Base-by-base conservation (phyloP, 2,113 vertebrate species). In the Vimba vimba region DNA sequence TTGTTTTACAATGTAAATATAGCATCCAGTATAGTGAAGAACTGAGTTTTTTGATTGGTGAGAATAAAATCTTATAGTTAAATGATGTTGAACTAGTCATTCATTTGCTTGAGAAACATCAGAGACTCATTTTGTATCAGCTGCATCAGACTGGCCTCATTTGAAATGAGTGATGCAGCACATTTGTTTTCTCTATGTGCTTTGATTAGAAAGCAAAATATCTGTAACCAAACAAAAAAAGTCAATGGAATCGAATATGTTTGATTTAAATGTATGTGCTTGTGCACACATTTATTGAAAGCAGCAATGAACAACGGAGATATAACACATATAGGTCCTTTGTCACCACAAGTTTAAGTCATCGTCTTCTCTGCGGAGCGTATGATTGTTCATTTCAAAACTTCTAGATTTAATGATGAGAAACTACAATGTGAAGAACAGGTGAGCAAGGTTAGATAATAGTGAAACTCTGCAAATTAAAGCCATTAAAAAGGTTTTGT, bases 371-470 rank as follows among this genome's bases (percentile, higher is more conserved):
- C 75, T 79, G 68, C 33, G 30, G 71, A 80, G 69, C 39, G 36
- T n/a, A 47, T 39, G 77, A 80, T 89, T 79, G 87, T 87, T 90
- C 88, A 90, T 88, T 77, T 47, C 71, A 66, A 45, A 83, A 87
- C 86, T 79, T 30, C 52, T 45, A 78, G 64, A 25, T 77, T 45
- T 69, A 39, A 57, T 45, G 33, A 60, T 21, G 55, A 59, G 62
- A 83, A 66, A 60, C 62, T 73, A n/a, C 19, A 43, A 12, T n/a
- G 45, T 80, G 27, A 33, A 71, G 79, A 84, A 85, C 80, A 86
- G 80, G 55, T 84, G 74, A 84, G 33, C 45, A 47, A 19, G 19
- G 25, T 39, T 73, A 39, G 10, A 75, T 27, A 17, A 74, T 47
- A 47, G 6, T 27, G 71, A 75, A 75, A 74, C 39, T 57, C 27